Base-by-base conservation (phyloP, 2,888 invertebrate species). In the Mycalesis mineus region DNA sequence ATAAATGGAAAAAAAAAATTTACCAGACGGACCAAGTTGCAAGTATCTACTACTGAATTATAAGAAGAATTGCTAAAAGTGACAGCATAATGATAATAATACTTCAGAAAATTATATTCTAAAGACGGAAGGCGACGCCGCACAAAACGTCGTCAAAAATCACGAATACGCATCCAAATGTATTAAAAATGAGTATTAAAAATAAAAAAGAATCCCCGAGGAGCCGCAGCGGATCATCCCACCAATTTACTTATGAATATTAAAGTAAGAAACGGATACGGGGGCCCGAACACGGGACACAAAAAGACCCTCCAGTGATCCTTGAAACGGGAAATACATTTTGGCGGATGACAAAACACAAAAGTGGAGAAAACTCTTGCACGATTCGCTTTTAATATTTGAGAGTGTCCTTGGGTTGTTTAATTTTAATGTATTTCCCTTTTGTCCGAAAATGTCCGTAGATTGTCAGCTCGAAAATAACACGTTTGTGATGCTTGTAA, bases 161-260 rank as follows among this genome's bases (percentile, higher is more conserved):
- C 31, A 15, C 52, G 31, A 42, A 51, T 31, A 51, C 6, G 41
- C 11, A 51, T 51, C 29, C 28, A 13, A 51, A 51, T 29, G 39
- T 29, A 31, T 40, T 50, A 57, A 61, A n/a, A 61, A 58, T 58
- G 42, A 53, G 57, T 57, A 61, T 55, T 37, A 54, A 57, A 58
- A 59, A 57, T 51, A 51, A 57, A 54, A 22, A 47, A 41, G 33
- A 33, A 42, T 31, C 31, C 50, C 51, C 58, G 49, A 52, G 58
- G 41, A 61, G 47, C 58, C 39, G 29, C 40, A 58, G 51, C 58
- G 56, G 65, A 67, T 79, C 80, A 83, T 82, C 79, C 74, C 76
- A 75, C 77, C 83, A 84, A 86, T 85, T 87, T 84, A 82, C 85
- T 88, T 86, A 88, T 88, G 86, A 88, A 88, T 88, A 88, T 88